A percentile compares a stretch with the other conserved stretches of the same genome.
Conservation (phyloP, 2,888 invertebrate species). For the Tridacna crocea region DNA sequence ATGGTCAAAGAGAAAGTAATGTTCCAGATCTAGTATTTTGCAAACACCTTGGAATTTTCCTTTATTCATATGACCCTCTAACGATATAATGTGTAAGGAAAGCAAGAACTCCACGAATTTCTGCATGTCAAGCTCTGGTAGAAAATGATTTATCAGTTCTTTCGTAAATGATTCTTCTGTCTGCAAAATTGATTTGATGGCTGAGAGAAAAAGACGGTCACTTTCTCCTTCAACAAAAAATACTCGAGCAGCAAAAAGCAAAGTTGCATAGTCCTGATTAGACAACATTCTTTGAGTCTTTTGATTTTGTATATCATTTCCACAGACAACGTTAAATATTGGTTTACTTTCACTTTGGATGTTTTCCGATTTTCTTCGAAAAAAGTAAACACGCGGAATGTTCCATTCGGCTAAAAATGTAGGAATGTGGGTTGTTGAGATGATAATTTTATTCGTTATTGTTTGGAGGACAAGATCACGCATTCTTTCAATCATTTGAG, state of each 20-base stretch:
- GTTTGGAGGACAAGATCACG: conserved; percentile 19
- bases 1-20: conserved; percentile 13
- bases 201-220: conserved; percentile 7
- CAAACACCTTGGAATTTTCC: conserved; percentile 5
- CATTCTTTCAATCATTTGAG: conserved; percentile 54
- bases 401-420: conserved; percentile 23
- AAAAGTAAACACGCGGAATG: conserved; percentile 13
- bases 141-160: background rate
- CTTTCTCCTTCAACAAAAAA: conserved; percentile 25
- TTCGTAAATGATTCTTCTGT: background rate
- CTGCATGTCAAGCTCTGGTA: background rate
- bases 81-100: conserved; percentile 6
- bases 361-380: background rate
- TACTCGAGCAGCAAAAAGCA: conserved; percentile 21
- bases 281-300: conserved; percentile 10
- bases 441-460: conserved; percentile 16
- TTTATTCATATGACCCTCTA: conserved; percentile 15
- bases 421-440: conserved; percentile 22
- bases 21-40: conserved; percentile 10
- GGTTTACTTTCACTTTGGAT: background rate
- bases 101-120: background rate
- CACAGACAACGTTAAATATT: background rate
- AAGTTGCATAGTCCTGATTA: background rate
- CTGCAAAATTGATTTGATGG: conserved; percentile 6
- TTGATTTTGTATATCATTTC: background rate